Evolutionary conservation across 1,140 invertebrate species (phyloP).

Genomic region (Zaprionus ornatus): DNA sequence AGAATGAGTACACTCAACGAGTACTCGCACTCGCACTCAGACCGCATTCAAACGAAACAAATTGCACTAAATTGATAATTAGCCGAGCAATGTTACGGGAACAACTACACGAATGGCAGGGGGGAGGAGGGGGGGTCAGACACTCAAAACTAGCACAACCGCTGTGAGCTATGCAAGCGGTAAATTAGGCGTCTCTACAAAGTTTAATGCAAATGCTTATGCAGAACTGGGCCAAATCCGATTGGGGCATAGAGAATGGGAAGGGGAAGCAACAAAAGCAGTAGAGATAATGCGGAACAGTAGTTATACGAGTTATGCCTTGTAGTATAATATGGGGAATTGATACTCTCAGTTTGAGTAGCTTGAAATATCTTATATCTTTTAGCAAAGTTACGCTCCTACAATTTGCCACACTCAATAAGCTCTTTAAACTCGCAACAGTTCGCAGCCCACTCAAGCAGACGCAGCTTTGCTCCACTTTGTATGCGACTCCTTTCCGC

Average conservation of each 20-base stretch:
- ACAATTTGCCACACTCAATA: background rate
- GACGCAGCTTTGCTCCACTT: slow-evolving; percentile 50
- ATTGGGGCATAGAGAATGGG: slow-evolving; percentile 15
- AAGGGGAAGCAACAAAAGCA: background rate
- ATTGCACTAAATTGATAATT: slow-evolving; percentile 81
- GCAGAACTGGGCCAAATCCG: slow-evolving; percentile 5
- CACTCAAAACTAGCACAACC: slow-evolving; percentile 5
- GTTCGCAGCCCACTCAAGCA: slow-evolving; percentile 7
- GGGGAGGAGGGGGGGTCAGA: background rate
- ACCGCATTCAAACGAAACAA: slow-evolving; percentile 60
- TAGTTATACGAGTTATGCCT: background rate
- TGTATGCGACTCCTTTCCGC: slow-evolving; percentile 16
- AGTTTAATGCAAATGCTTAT: background rate
- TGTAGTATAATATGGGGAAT: background rate
- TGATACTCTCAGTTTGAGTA: background rate
- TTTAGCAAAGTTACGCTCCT: background rate
- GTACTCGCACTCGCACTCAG: slow-evolving; percentile 23
- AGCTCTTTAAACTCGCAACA: background rate
- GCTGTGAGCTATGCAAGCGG: background rate
- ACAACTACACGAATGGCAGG: background rate
- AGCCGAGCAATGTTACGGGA: slow-evolving; percentile 42
- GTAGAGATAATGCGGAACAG: background rate
- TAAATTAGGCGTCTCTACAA: slow-evolving; percentile 12
- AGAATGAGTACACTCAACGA: slow-evolving; percentile 35
- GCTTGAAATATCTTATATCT: background rate